Evolutionary conservation across 2,113 vertebrate genomes (phyloP).

Genomic region (Xyrauchen texanus): DNA sequence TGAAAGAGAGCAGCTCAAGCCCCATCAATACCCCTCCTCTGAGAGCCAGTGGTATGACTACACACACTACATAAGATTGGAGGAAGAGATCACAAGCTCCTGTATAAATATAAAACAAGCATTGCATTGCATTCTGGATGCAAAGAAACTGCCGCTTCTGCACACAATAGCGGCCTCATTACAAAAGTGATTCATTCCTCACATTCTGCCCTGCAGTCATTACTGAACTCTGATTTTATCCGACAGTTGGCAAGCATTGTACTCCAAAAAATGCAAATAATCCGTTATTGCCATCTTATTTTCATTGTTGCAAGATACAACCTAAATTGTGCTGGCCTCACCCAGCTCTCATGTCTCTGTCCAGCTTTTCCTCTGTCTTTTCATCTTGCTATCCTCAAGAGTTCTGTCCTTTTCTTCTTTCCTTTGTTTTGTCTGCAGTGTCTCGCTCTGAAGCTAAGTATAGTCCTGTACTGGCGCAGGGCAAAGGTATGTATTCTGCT

Average conservation of each 20-base stretch:
- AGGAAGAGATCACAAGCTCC: not conserved
- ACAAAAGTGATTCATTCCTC: not conserved
- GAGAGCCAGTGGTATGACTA: slow-evolving; percentile 26
- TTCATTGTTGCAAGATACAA: not conserved
- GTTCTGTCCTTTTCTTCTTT: slow-evolving; percentile 38
- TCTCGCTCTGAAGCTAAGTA: slow-evolving; percentile 62
- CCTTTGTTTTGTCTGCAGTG: slow-evolving; percentile 52
- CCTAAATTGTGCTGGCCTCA: not conserved
- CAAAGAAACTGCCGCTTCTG: not conserved
- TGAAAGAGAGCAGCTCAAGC: slow-evolving; percentile 35
- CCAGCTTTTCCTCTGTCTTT: not conserved
- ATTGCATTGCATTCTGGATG: not conserved
- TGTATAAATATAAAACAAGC: not conserved
- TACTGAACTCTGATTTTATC: not conserved
- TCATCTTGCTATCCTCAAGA: not conserved
- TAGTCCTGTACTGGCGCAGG: slow-evolving; percentile 61
- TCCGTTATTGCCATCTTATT: not conserved
- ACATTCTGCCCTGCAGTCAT: not conserved
- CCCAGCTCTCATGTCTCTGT: not conserved
- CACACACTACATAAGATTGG: not conserved
- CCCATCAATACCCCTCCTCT: slow-evolving; percentile 38
- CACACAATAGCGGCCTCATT: not conserved
- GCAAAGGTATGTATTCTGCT: slow-evolving; percentile 60
- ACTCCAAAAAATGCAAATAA: not conserved
- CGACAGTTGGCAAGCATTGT: not conserved